Base-by-base conservation (phyloP, 1,140 invertebrate genomes). In the Lepidurus apus region DNA sequence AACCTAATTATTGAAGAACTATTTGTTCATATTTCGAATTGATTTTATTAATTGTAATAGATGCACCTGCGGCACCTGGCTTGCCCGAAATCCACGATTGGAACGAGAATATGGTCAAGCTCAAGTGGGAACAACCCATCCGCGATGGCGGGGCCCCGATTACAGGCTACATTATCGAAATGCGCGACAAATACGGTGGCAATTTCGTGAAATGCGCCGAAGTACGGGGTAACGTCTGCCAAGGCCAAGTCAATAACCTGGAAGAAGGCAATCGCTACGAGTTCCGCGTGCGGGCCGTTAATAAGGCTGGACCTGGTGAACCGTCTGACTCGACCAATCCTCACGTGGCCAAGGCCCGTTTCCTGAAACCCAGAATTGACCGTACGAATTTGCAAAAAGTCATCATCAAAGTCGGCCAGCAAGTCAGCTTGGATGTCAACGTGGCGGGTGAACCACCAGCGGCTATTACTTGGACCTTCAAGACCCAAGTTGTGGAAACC, bases 101-200 rank as follows among this genome's bases (percentile, higher is more conserved):
- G 89, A 93, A 97, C 84, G 93, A 96, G 83, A 93, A 94, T 83
- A 93, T 93, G 81, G 95, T 95, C 0, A 93, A 96, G 85, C 87
- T 99, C 0, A 95, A 96, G 83, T 99, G 98, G 98, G 96, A 98
- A 81, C 91, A 91, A 77, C 98, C 98, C 21, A 90, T 94, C 79
- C 89, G 93, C 82, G 97, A 99, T 88, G 97, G 97, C 45, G 98
- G 98, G 11, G 94, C 97, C 65, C 95, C 96, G 7, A 97, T 99
- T 82, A 96, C 93, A 8, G 93, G 95, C 82, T 99, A 99, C 84
- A 89, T 98, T 74, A 93, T 99, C 82, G 93, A 96, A 86, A 91
- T 91, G 85, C 91, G 91, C 82, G 91, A 93, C 74, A 94, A 93
- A 85, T 91, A 89, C 81, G 89, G 88, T 44, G 83, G 83, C 47